phyloP scores from a whole-genome alignment of 2,113 vertebrate species.

The Percina caprodes region DNA sequence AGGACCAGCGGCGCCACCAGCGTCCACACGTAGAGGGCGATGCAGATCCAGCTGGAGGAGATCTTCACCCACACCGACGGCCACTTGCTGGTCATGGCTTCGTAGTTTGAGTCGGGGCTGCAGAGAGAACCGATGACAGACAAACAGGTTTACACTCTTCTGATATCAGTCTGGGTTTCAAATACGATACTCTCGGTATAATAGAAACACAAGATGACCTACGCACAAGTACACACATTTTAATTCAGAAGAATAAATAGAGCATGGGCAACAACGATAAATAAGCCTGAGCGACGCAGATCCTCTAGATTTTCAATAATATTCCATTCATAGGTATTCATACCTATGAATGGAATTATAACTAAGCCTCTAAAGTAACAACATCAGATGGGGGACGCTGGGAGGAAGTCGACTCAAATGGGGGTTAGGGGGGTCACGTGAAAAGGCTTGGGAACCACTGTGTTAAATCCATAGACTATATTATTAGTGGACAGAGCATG shows the following conservation, averaged over 20 bases:
- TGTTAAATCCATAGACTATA: too few species aligned
- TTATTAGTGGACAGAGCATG: too few species aligned
- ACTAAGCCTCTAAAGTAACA: too few species aligned
- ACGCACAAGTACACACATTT: background rate
- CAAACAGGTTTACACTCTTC: background rate
- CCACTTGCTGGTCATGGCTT: slow-evolving; percentile 96
- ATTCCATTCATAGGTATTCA: too few species aligned
- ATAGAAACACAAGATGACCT: background rate
- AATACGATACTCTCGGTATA: too few species aligned
- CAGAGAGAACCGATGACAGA: background rate
- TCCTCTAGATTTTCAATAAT: too few species aligned
- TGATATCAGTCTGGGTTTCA: background rate
- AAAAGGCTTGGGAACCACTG: too few species aligned
- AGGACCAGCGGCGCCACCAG: slow-evolving; percentile 96
- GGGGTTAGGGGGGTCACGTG: too few species aligned
- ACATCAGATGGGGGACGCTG: too few species aligned
- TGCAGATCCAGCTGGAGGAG: slow-evolving; percentile 97
- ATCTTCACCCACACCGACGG: slow-evolving; percentile 99
- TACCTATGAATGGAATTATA: too few species aligned
- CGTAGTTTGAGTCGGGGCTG: slow-evolving; percentile 89
- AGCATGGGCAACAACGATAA: background rate
- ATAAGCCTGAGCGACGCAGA: too few species aligned
- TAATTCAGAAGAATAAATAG: background rate
- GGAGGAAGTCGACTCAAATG: too few species aligned
- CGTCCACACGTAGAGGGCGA: slow-evolving; percentile 96